Base-by-base conservation (phyloP, 2,113 vertebrate genomes). In the Hyla sarda region DNA sequence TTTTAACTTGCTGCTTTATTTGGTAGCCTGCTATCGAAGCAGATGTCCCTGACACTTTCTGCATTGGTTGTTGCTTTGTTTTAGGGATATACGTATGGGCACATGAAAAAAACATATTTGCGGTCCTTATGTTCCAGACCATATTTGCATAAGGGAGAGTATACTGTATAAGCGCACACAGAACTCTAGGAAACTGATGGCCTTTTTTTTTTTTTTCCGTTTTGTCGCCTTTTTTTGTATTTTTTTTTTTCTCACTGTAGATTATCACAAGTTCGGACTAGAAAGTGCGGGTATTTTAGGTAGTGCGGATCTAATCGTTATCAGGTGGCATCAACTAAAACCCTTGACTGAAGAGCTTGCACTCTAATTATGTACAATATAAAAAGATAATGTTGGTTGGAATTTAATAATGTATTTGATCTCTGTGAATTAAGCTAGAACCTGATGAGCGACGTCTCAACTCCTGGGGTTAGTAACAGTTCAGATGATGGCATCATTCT, bases 101-200 rank as follows among this genome's bases (percentile, higher is more conserved):
- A n/a, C 82, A 48, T 37, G 69, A 83, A 54, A 71, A n/a, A 83
- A 83, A 58, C 82, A 83, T 83, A 73, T 83, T 83, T 83, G 30
- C 37, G 23, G 50, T 58, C 82, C 85, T 58, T 87, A 80, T 87
- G 77, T 45, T 79, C 25, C 32, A 72, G 32, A 58, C 71, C 34
- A 62, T 75, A 83, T 74, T 83, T 74, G 28, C 48, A 83, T 83
- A 62, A 81, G 34, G n/a, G 47, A 25, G 23, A 13, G 23, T 81
- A 45, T 81, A 81, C 37, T 81, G 78, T 81, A 65, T 81, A 81
- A 56, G n/a, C 23, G 37, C 56, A 45, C 12, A 81, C 23, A 45
- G 6, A 47, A 60, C 37, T 65, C 34, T 17, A 47, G 37, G 58
- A 41, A 71, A 71, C 23, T 71, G 67, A 71, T 17, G 25, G 30